phyloP scores from a whole-genome alignment of 1,140 invertebrate genomes.

The Rhopalosiphum maidis region DNA sequence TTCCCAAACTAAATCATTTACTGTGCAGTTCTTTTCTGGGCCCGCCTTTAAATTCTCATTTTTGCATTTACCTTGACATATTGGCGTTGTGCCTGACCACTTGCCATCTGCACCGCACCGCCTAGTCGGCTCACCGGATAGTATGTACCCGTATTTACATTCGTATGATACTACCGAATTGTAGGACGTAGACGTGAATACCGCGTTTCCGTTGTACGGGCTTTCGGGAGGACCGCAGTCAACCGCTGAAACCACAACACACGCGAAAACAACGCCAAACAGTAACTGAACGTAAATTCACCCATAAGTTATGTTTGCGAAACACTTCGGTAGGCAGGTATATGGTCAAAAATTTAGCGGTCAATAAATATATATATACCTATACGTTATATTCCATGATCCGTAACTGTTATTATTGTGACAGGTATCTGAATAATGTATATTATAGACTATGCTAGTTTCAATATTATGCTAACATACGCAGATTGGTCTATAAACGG shows the following conservation, averaged over 20 bases:
- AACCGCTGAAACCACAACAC: constrained; percentile 82
- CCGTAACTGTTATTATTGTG: neutral
- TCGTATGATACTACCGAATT: constrained; percentile 92
- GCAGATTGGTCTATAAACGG: neutral
- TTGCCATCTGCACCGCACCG: constrained; percentile 88
- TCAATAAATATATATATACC: neutral
- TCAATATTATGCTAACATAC: neutral
- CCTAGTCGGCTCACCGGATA: constrained; percentile 86
- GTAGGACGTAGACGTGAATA: constrained; percentile 91
- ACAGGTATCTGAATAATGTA: neutral
- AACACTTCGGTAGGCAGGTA: neutral
- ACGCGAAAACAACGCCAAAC: constrained; percentile 60
- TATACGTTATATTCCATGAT: neutral
- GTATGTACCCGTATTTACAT: constrained; percentile 88
- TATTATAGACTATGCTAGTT: neutral
- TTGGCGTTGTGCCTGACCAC: constrained; percentile 87
- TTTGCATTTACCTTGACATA: constrained; percentile 77
- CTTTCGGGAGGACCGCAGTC: constrained; percentile 86
- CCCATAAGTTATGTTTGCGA: neutral
- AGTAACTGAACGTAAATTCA: constrained; percentile 52
- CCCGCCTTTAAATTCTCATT: neutral
- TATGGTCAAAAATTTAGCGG: neutral
- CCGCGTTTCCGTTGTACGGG: constrained; percentile 87
- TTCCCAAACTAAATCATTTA: neutral
- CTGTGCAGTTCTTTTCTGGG: neutral